Evolutionary conservation across 2,888 invertebrate genomes (phyloP).

Genomic region (Chaetogeoica ovagalla): DNA sequence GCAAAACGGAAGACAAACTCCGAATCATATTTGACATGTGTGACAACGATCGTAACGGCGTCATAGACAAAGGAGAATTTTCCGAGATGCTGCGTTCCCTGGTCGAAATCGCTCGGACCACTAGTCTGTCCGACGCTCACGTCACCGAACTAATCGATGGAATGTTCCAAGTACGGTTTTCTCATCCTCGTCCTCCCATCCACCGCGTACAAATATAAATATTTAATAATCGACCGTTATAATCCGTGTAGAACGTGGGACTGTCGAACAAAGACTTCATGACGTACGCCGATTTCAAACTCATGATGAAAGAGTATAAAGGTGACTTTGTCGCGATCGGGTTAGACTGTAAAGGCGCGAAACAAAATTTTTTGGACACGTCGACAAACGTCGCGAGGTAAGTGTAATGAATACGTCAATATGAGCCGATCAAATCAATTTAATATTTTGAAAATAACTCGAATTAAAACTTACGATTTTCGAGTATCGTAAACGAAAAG

Average conservation of each 20-base stretch:
- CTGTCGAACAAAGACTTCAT: constrained; percentile 86
- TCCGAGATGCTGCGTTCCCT: constrained; percentile 91
- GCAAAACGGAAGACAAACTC: constrained; percentile 89
- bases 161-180: constrained; percentile 75
- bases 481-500: no score
- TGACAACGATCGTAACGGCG: constrained; percentile 90
- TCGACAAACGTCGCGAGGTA: constrained; percentile 85
- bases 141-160: constrained; percentile 91
- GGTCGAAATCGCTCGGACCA: constrained; percentile 90
- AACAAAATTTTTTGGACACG: constrained; percentile 91
- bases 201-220: background rate
- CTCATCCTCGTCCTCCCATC: no score
- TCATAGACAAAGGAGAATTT: constrained; percentile 89
- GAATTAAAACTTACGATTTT: no score
- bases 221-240: background rate
- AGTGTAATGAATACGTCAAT: background rate
- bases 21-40: constrained; percentile 97
- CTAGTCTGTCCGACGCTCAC: constrained; percentile 84
- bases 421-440: no score
- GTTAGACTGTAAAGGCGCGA: constrained; percentile 90
- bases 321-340: constrained; percentile 94
- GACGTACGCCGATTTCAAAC: constrained; percentile 87
- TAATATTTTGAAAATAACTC: no score
- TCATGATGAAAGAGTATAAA: constrained; percentile 96
- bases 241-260: constrained; percentile 72